Evolutionary conservation across 2,113 vertebrate species (phyloP), one percentile per base, ranked within the genome.

Genomic region (Nerophis lumbriciformis): DNA sequence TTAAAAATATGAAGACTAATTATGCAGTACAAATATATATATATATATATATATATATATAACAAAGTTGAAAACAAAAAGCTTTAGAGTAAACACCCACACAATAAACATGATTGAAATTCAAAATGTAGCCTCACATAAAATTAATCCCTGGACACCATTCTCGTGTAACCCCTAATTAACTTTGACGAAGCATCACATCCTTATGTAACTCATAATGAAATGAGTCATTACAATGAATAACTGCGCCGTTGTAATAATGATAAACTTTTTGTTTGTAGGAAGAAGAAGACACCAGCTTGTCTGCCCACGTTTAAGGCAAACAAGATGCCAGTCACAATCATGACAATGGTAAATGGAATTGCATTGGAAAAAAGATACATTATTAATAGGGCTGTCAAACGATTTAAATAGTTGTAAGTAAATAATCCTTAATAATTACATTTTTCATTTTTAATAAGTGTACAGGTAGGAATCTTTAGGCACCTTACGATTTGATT

Each of bases 1-100:
- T 57, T 16, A 44, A 83, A 44, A 59, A 65, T 83, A 86, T 77
- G 59, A 83, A 83, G 73, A 86, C 78, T 81, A 84, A 88, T 86
- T 84, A 73, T 14, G 12, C 62, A 71, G 82, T 67, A 60, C 50
- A 60, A 37, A 36, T 45, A 45, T 1, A 11, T 12, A 12, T 45
- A 45, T 12, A 28, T 3, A 28, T 28, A 28, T 28, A 28, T 3
- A 28, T 28, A 28, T 5, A 11, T 12, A 12, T 12, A 45, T 12
- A 37, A 38, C 63, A 82, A 78, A 79, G 72, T 76, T 75, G 28
- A 47, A 79, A 63, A 70, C 50, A 65, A 73, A 77, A 70, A 69
- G 73, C 75, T 63, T 86, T 71, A 79, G 65, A 77, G 71, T 69
- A 80, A 84, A 85, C 77, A 77, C 68, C 78, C 58, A 74, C 78